These are phyloP conservation scores for Sinocyclocheilus grahami DNA, from an alignment of 2,113 vertebrate species.

Conservation along the genomic window DNA sequence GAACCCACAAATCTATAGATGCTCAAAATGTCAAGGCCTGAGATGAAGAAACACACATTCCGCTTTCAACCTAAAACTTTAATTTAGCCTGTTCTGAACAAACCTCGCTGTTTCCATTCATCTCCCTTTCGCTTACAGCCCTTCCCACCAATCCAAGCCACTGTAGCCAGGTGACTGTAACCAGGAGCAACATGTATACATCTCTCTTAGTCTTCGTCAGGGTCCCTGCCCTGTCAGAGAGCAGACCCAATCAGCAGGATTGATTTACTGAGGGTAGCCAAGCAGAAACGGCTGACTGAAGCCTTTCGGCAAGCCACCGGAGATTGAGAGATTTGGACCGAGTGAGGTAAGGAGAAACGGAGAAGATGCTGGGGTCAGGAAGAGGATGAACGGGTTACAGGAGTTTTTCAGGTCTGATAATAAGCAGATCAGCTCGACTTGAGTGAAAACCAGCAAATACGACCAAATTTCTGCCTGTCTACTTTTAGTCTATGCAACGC, in stretches of 20 bases:
- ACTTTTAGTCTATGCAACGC: neutral
- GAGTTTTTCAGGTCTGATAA: neutral
- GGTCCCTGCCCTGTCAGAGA: conserved; percentile 70
- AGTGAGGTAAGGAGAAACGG: neutral
- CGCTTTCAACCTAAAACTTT: conserved; percentile 12
- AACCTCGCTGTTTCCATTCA: conserved; percentile 14
- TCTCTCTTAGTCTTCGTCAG: conserved; percentile 70
- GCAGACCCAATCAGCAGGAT: conserved; percentile 72
- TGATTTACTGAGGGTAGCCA: conserved; percentile 71
- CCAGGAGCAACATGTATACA: conserved; percentile 70
- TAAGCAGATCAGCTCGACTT: neutral
- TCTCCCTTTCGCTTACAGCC: neutral
- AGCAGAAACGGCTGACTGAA: conserved; percentile 70
- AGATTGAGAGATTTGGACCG: conserved; percentile 45
- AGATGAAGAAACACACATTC: conserved; percentile 9
- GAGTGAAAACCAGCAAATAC: conserved; percentile 13
- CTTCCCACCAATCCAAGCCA: conserved; percentile 62
- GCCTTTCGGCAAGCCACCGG: conserved; percentile 60
- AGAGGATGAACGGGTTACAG: neutral
- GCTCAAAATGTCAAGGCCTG: neutral
- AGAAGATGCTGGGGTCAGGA: neutral
- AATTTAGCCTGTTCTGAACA: conserved; percentile 22
- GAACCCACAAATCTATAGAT: neutral
- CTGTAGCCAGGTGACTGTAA: conserved; percentile 67
- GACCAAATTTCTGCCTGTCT: conserved; percentile 21